Base-by-base conservation (phyloP, 1,140 invertebrate genomes). In the Gonioctena quinquepunctata region DNA sequence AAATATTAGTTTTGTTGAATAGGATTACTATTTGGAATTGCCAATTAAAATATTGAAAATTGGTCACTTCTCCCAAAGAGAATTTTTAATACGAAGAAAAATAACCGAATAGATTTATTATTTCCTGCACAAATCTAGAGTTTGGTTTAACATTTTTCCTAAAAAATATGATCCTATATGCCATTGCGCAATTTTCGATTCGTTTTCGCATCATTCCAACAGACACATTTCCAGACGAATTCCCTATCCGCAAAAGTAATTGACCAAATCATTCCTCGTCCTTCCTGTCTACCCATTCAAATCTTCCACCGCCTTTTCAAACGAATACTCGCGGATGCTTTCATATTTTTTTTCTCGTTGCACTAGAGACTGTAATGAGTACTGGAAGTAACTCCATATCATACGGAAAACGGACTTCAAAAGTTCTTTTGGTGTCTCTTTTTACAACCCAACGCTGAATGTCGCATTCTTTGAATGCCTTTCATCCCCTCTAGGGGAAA, bases 331-430 rank as follows among this genome's bases (percentile, higher is more conserved):
- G 3, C 11, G 33, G 16, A 42, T 13, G 11, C 33, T 42, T 42
- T 42, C 16, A 8, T 54, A 54, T 54, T 18, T 18, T 54, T 42
- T 18, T 18, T 54, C 13, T 54, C 22, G 52, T 2, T 21, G 18
- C 6, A 54, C 8, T 13, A 42, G 13, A 5, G 54, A 57, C 6
- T 57, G 25, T 57, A 57, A 57, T 57, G 54, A 57, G 54, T 5
- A 22, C 22, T 57, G 54, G 8, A 57, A 23, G 52, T 54, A 21
- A 54, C 16, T 22, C 7, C 25, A 22, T 21, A 25, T 54, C n/a
- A 54, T 54, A 23, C 52, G 54, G 16, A 57, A 57, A 57, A 21
- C 54, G n/a, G 25, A 13, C 54, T n/a, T 57, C 54, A 57, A 57
- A 57, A 57, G 54, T 21, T 57, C 25, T 57, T 57, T 21, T 23